Base-by-base conservation (phyloP, 2,797 vertebrate species). In the Cercopithecus hamlyni region DNA sequence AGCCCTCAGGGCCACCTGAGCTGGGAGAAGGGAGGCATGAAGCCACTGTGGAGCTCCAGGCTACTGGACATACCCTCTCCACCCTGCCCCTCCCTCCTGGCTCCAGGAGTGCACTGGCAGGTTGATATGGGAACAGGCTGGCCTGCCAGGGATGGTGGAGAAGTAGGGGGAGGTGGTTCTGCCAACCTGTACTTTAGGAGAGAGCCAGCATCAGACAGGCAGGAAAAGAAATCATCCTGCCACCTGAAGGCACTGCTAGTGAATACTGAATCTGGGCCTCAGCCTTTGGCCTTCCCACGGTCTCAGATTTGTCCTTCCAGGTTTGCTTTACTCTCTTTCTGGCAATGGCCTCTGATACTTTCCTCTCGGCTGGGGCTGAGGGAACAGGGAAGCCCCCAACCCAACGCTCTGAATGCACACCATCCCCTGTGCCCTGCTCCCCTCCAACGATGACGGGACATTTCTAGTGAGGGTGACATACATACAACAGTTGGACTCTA, bases 1-100 rank as follows among this genome's bases (percentile, higher is more conserved):
- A 98, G 93, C 89, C 93, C 96, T 97, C 0, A 12, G 39, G 55
- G 39, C 24, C 50, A 92, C 94, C n/a, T n/a, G 70, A 77, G 94
- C 91, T 39, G n/a, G 80, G 8, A 83, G 79, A 79, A 61, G 83
- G 27, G n/a, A 36, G 26, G n/a, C 45, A 36, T 0, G 15, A 73
- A 73, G 61, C 67, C 52, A 52, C 12, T 0, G 1, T 2, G 41
- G 93, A 39, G 57, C 48, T 83, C 67, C 39, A 55, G 93, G 85
- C 57, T 92, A n/a, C 30, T 15, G 22, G 73, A 33, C 1, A 9
- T 4, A 27, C 39, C 67, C 55, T 55, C 15, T 87, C 58, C 75
- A 88, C 70, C 43, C 90, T 73, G 36, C 2, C 58, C 24, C 41
- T 48, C 95, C 92, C 45, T 48, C 95, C 90, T 43, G 75, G 87